Base-by-base conservation (phyloP, 2,113 vertebrate species). In the Tenrec ecaudatus region DNA sequence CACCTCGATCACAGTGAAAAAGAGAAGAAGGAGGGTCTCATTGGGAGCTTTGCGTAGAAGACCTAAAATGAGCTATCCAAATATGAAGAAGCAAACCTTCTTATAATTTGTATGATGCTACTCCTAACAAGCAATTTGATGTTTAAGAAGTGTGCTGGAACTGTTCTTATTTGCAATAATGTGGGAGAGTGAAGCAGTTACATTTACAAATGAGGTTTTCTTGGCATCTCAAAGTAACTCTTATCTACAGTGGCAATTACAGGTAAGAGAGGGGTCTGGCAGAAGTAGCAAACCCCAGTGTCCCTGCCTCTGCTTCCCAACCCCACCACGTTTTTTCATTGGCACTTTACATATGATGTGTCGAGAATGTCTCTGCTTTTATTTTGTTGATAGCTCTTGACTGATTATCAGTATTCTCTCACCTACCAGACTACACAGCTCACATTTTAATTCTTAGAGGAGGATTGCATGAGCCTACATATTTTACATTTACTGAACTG, bases 331-430 rank as follows among this genome's bases (percentile, higher is more conserved):
- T 53, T 53, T 53, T 53, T 31, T 57, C 60, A 58, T 27, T 57
- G 81, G 27, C 84, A 82, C 47, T 95, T 96, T 90, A 16, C 38
- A 89, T 68, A 79, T 33, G 53, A 7, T 36, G 23, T 47, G 38
- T 92, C 47, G 38, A 87, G 71, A 82, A 58, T 58, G 9, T 88
- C 69, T 82, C 75, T 14, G 62, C 40, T 91, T 31, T 57, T 91
- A 53, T 91, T 86, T 38, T 33, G 58, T 60, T 60, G 86, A 77
- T 43, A 89, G 20, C 6, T 75, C 19, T 17, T 88, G n/a, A 29
- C 71, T 84, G 69, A 27, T 38, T 69, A 38, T 47, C 38, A 80
- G 22, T 38, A 33, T 66, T 17, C 19, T 0, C 19, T 71, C 31
- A 36, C 78, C 43, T 83, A 12, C 53, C 43, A 53, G n/a, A 36